Evolutionary conservation across 2,888 invertebrate species (phyloP), one percentile per base, ranked within the genome.

Genomic region (Acanthosepion lycidas): DNA sequence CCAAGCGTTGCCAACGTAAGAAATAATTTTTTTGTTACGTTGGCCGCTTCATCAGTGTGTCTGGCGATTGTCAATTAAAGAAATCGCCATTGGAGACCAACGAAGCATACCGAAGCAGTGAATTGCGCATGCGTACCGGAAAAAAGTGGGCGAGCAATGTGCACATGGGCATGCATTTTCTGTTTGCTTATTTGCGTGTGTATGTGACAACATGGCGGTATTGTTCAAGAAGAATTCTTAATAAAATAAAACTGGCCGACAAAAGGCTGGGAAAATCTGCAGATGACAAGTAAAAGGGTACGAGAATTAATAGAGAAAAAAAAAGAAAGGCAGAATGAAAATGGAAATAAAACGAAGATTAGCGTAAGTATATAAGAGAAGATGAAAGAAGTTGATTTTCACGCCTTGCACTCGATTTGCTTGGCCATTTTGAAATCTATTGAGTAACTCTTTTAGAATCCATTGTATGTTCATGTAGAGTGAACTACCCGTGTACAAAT

Each of bases 41-140:
- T n/a, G 33, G n/a, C 33, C n/a, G n/a, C 78, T 78, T 78, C n/a
- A 78, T 78, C 78, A 78, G 33, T n/a, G 78, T 33, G 78, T 78
- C 78, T 78, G n/a, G 78, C 78, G 78, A 78, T n/a, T n/a, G n/a
- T 78, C 78, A 78, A 78, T 78, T 78, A 78, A 23, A n/a, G n/a
- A 15, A 78, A 33, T 78, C 78, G n/a, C 78, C 78, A 78, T 78
- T 78, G 78, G 33, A 78, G 78, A n/a, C 78, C 78, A 78, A 1
- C n/a, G n/a, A 78, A 78, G 78, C 78, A 78, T 9, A 78, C 12
- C n/a, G 78, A 78, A 78, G 12, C n/a, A 78, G n/a, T 78, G 78
- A n/a, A 78, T 33, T 78, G 78, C n/a, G 78, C n/a, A 78, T 78
- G 78, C n/a, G 78, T n/a, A n/a, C 12, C n/a, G 5, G 15, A 33